These are phyloP conservation scores for Venusia cambrica DNA, from an alignment of 2,888 invertebrate genomes.

Conservation along the genomic window DNA sequence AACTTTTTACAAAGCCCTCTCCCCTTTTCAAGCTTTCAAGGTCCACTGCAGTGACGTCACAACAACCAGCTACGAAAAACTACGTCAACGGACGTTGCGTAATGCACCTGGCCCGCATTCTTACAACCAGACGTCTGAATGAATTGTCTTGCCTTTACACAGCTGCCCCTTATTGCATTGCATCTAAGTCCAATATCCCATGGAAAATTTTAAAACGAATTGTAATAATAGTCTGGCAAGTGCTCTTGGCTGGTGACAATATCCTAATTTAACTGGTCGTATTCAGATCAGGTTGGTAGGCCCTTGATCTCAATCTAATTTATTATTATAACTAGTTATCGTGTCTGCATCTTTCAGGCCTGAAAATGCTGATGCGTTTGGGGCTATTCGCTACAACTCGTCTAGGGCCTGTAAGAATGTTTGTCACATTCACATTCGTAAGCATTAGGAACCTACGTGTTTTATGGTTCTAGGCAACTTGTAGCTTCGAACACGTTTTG, in stretches of 20 bases:
- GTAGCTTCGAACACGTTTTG: too few relatives aligned
- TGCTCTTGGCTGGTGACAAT: slow-evolving; percentile 66
- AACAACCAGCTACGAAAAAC: slow-evolving; percentile 26
- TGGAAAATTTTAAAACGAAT: slow-evolving; percentile 32
- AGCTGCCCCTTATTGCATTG: slow-evolving; percentile 20
- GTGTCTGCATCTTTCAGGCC: slow-evolving; percentile 28
- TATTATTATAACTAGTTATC: slow-evolving; percentile 38
- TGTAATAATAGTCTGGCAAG: slow-evolving; percentile 69
- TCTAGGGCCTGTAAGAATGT: too few relatives aligned
- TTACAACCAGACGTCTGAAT: slow-evolving; percentile 35
- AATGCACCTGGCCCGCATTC: slow-evolving; percentile 46
- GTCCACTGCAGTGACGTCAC: slow-evolving; percentile 29
- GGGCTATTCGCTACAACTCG: too few relatives aligned
- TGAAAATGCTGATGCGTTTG: too few relatives aligned
- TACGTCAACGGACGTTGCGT: slow-evolving; percentile 35
- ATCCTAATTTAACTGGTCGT: slow-evolving; percentile 63
- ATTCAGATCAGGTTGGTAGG: slow-evolving; percentile 45
- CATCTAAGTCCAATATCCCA: slow-evolving; percentile 45
- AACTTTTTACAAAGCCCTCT: background rate
- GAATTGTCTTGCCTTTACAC: slow-evolving; percentile 27
- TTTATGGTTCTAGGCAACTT: too few relatives aligned
- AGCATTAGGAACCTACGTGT: too few relatives aligned
- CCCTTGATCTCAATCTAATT: slow-evolving; percentile 69
- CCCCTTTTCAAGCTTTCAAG: slow-evolving; percentile 9
- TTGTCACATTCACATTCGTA: too few relatives aligned